Percentiles rank a stretch among this genome's conserved stretches.
These are phyloP conservation scores for Prenolepis imparis DNA, from an alignment of 2,888 invertebrate genomes.

Conservation along the genomic window DNA sequence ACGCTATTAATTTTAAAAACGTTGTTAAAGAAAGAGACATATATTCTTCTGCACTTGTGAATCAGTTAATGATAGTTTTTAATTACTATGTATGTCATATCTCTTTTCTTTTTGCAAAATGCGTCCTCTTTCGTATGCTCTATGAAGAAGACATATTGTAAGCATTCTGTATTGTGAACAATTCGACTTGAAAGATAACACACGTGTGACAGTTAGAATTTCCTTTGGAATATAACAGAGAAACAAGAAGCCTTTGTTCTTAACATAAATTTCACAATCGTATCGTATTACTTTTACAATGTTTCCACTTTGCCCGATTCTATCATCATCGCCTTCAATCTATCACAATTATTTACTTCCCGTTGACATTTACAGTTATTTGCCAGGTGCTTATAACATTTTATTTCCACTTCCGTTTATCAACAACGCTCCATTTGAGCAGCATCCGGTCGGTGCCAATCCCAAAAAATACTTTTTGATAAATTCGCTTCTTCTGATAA, in stretches of 20 bases:
- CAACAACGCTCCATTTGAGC: background rate
- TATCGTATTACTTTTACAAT: too few relatives aligned
- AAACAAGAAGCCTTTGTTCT: too few relatives aligned
- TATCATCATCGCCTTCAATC: too few relatives aligned
- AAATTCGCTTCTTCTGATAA: conserved; percentile 2
- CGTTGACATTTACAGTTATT: too few relatives aligned
- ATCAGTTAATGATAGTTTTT: background rate
- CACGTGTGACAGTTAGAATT: too few relatives aligned
- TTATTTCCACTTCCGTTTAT: background rate
- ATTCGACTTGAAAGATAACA: too few relatives aligned
- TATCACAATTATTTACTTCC: too few relatives aligned
- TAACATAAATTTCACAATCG: too few relatives aligned
- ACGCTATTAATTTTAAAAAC: background rate
- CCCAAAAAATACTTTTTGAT: background rate
- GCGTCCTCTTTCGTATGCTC: background rate
- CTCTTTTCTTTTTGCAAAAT: background rate
- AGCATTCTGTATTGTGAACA: too few relatives aligned
- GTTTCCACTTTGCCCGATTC: too few relatives aligned
- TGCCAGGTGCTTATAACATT: background rate
- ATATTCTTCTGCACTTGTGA: background rate
- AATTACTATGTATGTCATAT: background rate
- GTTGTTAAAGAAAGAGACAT: background rate
- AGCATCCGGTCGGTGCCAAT: background rate
- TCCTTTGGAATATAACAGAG: too few relatives aligned
- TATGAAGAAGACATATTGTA: background rate